A percentile compares a stretch with the other conserved stretches of the same genome.
These are phyloP conservation scores for Otus sunia DNA, from an alignment of 2,113 vertebrate species.

Conservation along the genomic window DNA sequence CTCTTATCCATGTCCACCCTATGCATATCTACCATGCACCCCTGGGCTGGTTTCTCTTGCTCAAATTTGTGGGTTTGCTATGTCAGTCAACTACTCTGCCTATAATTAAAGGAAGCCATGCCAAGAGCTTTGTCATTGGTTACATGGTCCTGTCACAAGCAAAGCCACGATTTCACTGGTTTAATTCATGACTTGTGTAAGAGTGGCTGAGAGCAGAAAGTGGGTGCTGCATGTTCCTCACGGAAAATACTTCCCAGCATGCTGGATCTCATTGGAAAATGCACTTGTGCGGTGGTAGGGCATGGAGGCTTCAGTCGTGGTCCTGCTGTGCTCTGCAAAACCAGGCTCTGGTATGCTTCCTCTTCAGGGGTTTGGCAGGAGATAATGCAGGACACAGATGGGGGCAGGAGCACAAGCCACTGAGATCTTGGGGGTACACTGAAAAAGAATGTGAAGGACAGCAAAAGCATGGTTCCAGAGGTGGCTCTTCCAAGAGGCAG, in stretches of 20 bases:
- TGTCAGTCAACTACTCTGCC: neutral
- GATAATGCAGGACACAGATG: neutral
- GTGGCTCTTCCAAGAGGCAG: neutral
- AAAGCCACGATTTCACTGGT: neutral
- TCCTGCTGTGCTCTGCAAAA: neutral
- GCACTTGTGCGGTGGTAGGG: neutral
- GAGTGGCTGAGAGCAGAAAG: neutral
- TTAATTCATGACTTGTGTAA: neutral
- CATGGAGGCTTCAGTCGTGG: neutral
- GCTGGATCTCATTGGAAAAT: neutral
- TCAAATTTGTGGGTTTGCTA: neutral
- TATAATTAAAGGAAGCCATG: neutral
- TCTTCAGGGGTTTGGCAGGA: neutral
- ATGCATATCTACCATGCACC: neutral
- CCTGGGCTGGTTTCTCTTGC: neutral
- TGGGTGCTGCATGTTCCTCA: neutral
- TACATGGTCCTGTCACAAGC: neutral
- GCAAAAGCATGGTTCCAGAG: neutral
- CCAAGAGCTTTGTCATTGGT: neutral
- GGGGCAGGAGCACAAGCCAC: neutral
- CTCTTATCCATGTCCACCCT: neutral
- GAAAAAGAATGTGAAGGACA: neutral
- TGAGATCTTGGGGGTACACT: neutral
- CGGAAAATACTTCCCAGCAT: neutral
- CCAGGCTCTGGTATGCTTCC: neutral